Conservation (phyloP, 1,140 invertebrate genomes). For the Zaprionus africanus region DNA sequence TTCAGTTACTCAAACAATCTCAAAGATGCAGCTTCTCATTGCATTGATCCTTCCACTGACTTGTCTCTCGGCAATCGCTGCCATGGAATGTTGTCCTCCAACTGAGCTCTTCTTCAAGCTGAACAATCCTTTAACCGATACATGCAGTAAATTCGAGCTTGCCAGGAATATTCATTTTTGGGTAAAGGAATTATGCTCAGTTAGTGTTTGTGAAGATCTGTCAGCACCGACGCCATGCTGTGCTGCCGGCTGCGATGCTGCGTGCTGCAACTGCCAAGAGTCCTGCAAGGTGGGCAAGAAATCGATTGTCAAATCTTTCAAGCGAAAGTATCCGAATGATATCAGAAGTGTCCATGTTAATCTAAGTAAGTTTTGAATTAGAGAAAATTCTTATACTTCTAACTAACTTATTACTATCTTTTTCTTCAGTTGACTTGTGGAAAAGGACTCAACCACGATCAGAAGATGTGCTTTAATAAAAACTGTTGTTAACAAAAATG, state of each 20-base stretch:
- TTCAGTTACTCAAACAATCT: not conserved
- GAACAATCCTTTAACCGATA: not conserved
- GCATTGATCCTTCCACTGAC: not conserved
- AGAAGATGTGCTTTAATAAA: not conserved
- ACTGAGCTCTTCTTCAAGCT: not conserved
- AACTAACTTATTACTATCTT: not conserved
- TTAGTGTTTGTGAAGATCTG: not conserved
- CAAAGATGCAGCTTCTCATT: not conserved
- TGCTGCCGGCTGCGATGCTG: not conserved
- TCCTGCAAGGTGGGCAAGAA: not conserved
- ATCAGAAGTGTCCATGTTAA: not conserved
- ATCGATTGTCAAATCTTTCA: not conserved
- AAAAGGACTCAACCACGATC: not conserved
- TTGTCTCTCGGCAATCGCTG: not conserved
- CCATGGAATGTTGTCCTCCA: not conserved
- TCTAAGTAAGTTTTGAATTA: not conserved
- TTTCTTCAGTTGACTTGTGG: not conserved
- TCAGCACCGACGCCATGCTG: not conserved
- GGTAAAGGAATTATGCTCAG: not conserved
- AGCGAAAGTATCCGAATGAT: not conserved
- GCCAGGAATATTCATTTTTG: not conserved
- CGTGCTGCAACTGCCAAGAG: conserved; percentile 1
- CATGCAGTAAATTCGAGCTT: not conserved
- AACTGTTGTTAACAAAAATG: not conserved
- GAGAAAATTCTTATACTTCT: not conserved